Conservation (phyloP, 2,113 vertebrate species). For the Procavia capensis region DNA sequence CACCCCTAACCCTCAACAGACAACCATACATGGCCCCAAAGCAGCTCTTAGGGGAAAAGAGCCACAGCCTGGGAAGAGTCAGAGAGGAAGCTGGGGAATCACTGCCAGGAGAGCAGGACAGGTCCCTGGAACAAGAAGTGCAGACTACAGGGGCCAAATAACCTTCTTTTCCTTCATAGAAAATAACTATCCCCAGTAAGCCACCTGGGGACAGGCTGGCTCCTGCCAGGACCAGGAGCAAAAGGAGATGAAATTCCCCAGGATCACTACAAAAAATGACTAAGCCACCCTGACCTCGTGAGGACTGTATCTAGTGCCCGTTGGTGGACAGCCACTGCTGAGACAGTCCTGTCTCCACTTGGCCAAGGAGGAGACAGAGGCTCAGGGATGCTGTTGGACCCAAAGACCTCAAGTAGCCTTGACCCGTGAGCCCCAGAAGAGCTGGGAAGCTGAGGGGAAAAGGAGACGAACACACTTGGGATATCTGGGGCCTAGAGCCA, state of each 20-base stretch:
- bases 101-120: neutral
- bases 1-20: neutral
- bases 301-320: neutral
- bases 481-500: neutral
- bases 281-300: neutral
- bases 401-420: neutral
- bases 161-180: neutral
- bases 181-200: neutral
- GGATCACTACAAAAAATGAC: neutral
- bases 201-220: neutral
- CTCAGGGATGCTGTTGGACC: neutral
- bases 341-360: neutral
- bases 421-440: neutral
- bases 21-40: neutral
- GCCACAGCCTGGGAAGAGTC: neutral
- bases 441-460: neutral
- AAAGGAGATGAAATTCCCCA: neutral
- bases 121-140: accelerated
- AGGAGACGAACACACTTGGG: neutral
- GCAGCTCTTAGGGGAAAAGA: neutral
- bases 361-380: too few species aligned
- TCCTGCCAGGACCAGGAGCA: neutral
- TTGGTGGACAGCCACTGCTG: neutral
- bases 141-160: neutral
- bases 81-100: neutral